Evolutionary conservation across 2,113 vertebrate species (phyloP).

Genomic region (Stegostoma tigrinum): DNA sequence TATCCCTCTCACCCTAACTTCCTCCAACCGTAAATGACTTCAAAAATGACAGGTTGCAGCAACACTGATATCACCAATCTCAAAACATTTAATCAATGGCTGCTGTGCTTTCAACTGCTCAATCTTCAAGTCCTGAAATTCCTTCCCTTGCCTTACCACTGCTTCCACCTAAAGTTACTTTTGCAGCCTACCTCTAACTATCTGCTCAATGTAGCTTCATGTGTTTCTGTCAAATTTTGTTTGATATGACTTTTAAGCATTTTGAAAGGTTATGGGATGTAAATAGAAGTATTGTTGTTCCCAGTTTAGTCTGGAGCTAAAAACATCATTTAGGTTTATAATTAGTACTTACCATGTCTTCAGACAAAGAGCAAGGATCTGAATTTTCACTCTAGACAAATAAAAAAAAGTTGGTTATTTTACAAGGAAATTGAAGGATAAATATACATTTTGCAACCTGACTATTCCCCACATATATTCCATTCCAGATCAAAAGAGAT

Average conservation of each 20-base stretch:
- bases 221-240: neutral
- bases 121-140: neutral
- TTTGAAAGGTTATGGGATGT: neutral
- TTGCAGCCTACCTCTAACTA: neutral
- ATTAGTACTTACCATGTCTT: conserved; percentile 74
- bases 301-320: neutral
- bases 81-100: too few species aligned
- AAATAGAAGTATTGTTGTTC: neutral
- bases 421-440: neutral
- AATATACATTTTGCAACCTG: neutral
- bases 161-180: neutral
- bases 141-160: neutral
- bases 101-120: too few species aligned
- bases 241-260: neutral
- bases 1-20: too few species aligned
- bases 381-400: conserved; percentile 71
- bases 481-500: neutral
- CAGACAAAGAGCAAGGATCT: conserved; percentile 85
- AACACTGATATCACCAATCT: too few species aligned
- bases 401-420: conserved; percentile 29
- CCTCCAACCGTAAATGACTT: too few species aligned
- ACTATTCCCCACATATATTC: neutral
- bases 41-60: too few species aligned
- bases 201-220: neutral
- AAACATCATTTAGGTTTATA: neutral